These are phyloP conservation scores for Charaxes varanes DNA, from an alignment of 1,140 invertebrate species.

Conservation along the genomic window DNA sequence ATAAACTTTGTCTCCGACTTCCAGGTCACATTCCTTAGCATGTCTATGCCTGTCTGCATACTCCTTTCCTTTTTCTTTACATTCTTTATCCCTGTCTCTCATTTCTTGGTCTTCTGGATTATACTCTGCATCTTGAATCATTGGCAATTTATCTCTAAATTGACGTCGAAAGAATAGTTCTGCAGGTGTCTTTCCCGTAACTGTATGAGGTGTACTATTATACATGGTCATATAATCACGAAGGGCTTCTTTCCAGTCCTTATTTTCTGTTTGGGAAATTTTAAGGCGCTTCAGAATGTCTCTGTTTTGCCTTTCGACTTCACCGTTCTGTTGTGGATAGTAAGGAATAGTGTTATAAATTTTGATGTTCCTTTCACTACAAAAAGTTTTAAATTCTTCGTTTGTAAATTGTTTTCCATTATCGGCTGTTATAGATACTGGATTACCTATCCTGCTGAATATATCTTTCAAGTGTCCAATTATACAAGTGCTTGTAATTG, in stretches of 20 bases:
- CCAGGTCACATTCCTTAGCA: constrained; percentile 10
- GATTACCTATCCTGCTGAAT: constrained; percentile 12
- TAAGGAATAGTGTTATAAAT: constrained; percentile 23
- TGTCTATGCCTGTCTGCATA: constrained; percentile 19
- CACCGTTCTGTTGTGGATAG: constrained; percentile 30
- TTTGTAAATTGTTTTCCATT: constrained; percentile 21
- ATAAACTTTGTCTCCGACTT: constrained; percentile 27
- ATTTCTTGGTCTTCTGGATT: constrained; percentile 5
- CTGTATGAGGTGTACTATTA: constrained; percentile 13
- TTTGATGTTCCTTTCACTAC: constrained; percentile 9
- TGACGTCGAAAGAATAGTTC: constrained; percentile 10
- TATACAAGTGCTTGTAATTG: constrained; percentile 7
- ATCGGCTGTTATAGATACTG: constrained; percentile 20
- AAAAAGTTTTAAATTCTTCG: constrained; percentile 18
- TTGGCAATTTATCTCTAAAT: constrained; percentile 12
- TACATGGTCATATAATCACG: constrained; percentile 25
- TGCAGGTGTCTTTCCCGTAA: constrained; percentile 9
- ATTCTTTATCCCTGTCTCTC: constrained; percentile 7
- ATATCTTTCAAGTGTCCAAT: constrained; percentile 15
- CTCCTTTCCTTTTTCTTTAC: constrained; percentile 21
- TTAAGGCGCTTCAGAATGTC: constrained; percentile 24
- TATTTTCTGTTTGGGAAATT: constrained; percentile 17
- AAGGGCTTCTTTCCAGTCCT: constrained; percentile 17
- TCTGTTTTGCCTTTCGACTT: constrained; percentile 29
- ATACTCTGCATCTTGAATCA: neutral